phyloP scores from a whole-genome alignment of 2,888 invertebrate species.

The Didymodactylos carnosus region DNA sequence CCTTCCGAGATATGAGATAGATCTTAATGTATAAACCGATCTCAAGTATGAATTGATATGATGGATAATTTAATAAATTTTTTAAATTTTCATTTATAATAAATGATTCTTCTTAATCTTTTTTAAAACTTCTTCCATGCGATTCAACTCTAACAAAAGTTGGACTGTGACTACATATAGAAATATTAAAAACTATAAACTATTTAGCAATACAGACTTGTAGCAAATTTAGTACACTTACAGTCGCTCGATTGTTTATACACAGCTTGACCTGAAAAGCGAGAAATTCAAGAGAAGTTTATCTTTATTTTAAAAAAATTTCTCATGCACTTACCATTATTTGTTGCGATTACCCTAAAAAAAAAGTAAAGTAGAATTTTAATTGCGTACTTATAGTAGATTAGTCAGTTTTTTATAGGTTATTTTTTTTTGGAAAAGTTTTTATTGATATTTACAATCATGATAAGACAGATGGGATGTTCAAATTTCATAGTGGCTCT shows the following conservation, averaged over 20 bases:
- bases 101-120: not conserved
- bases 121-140: not conserved
- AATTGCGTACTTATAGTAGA: not conserved
- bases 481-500: not conserved
- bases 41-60: not conserved
- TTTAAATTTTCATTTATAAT: not conserved
- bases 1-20: not conserved
- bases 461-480: not conserved
- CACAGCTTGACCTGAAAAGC: not conserved
- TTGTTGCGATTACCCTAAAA: not conserved
- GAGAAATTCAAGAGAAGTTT: no score
- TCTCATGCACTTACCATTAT: not conserved
- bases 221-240: not conserved
- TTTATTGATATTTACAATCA: not conserved
- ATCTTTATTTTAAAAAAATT: not conserved
- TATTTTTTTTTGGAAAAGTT: not conserved
- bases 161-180: not conserved
- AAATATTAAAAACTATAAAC: not conserved
- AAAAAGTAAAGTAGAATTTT: not conserved
- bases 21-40: not conserved
- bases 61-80: not conserved
- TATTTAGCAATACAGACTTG: not conserved
- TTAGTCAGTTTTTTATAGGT: no score
- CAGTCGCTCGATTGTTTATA: not conserved
- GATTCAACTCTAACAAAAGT: not conserved